Conservation (phyloP, 2,113 vertebrate species). For the Ahaetulla prasina region DNA sequence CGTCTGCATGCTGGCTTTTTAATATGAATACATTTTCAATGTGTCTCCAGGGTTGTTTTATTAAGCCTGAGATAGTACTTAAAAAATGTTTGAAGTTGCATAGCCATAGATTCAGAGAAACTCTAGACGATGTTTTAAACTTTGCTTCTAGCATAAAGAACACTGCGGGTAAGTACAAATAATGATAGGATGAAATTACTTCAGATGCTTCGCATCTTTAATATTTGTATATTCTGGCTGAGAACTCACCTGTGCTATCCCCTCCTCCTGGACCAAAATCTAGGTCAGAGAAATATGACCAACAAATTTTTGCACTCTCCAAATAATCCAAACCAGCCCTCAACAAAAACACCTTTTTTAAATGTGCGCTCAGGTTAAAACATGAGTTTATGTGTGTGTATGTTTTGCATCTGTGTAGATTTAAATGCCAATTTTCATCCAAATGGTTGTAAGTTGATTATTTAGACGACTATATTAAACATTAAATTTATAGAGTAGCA, state of each 20-base stretch:
- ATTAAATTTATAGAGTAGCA: background rate
- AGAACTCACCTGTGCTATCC: background rate
- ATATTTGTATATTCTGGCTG: background rate
- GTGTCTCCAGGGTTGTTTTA: conserved; percentile 39
- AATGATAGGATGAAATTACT: background rate
- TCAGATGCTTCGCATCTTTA: background rate
- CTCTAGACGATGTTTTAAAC: conserved; percentile 27
- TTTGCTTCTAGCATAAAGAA: conserved; percentile 5
- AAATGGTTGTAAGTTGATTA: background rate
- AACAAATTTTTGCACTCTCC: background rate
- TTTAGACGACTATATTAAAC: background rate
- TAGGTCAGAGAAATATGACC: background rate
- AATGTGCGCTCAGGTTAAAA: background rate
- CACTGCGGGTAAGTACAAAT: background rate
- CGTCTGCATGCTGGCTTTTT: conserved; percentile 24
- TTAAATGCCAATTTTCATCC: background rate
- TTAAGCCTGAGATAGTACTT: conserved; percentile 26
- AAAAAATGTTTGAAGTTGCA: conserved; percentile 22
- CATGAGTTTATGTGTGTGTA: background rate
- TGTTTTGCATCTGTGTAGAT: background rate
- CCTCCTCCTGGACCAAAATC: background rate
- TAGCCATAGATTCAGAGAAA: conserved; percentile 9
- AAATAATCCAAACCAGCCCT: background rate
- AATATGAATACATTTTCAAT: conserved; percentile 4
- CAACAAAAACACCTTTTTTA: background rate